These are phyloP conservation scores for Melipona beecheii DNA, from an alignment of 2,888 invertebrate genomes.

Conservation along the genomic window DNA sequence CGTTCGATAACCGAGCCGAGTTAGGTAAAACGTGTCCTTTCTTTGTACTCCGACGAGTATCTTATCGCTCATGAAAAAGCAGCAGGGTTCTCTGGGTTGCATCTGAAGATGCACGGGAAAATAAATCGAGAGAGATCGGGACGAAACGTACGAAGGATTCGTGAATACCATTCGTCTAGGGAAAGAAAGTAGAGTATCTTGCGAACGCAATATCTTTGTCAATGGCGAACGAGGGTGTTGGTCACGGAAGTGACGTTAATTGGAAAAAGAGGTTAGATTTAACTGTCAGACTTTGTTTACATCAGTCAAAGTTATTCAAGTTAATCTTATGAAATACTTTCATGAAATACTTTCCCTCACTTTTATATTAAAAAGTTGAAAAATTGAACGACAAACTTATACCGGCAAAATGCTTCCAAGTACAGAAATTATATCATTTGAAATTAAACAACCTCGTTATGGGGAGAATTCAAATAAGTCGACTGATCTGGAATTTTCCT, in stretches of 20 bases:
- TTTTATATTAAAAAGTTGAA: too few species aligned
- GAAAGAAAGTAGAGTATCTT: not conserved
- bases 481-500: not conserved
- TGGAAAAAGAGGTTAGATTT: not conserved
- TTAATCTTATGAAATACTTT: too few species aligned
- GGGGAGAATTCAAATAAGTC: too few species aligned
- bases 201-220: not conserved
- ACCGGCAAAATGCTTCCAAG: too few species aligned
- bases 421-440: too few species aligned
- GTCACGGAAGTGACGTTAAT: not conserved
- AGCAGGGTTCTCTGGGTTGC: not conserved
- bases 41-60: not conserved
- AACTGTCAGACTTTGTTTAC: rapidly evolving
- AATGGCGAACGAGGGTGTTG: not conserved
- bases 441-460: too few species aligned
- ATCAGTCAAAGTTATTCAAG: not conserved
- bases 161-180: not conserved
- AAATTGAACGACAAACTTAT: too few species aligned
- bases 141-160: not conserved
- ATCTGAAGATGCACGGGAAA: not conserved
- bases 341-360: too few species aligned
- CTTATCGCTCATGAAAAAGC: conserved; percentile 9
- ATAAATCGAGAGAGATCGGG: not conserved
- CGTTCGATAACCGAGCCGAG: conserved; percentile 63
- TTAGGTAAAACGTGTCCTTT: conserved; percentile 27